Conservation (phyloP, 2,797 vertebrate species). For the Anabacerthia variegaticeps region DNA sequence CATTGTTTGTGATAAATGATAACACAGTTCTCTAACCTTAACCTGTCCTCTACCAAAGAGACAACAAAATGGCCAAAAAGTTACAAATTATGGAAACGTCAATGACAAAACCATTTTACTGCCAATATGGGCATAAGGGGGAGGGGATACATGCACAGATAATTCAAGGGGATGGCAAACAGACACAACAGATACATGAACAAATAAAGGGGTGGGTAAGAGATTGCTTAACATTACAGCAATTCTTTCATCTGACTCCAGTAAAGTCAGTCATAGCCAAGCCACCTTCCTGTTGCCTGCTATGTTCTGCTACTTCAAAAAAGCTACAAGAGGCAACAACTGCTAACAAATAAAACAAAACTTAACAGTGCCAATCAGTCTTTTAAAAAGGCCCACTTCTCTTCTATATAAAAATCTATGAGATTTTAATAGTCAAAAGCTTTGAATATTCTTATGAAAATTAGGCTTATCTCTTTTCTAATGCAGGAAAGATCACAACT, state of each 20-base stretch:
- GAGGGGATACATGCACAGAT: background rate
- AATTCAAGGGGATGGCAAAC: background rate
- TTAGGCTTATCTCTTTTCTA: background rate
- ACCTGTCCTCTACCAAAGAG: background rate
- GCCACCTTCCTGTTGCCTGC: background rate
- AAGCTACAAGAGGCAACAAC: background rate
- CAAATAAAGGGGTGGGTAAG: background rate
- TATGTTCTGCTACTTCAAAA: background rate
- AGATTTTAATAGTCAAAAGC: background rate
- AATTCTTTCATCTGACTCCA: background rate
- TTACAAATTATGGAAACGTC: background rate
- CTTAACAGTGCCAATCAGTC: background rate
- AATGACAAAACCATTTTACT: background rate
- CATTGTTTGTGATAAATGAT: background rate
- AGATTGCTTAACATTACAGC: background rate
- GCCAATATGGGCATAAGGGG: rapidly evolving
- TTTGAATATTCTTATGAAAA: background rate
- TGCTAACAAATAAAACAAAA: background rate
- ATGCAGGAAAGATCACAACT: background rate
- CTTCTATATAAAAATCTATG: background rate
- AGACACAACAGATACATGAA: background rate
- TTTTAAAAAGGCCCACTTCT: background rate
- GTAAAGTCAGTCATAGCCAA: background rate
- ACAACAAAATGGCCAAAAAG: background rate
- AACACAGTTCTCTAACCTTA: background rate